Conservation (phyloP, 2,888 invertebrate genomes). For the Ditula angustiorana region DNA sequence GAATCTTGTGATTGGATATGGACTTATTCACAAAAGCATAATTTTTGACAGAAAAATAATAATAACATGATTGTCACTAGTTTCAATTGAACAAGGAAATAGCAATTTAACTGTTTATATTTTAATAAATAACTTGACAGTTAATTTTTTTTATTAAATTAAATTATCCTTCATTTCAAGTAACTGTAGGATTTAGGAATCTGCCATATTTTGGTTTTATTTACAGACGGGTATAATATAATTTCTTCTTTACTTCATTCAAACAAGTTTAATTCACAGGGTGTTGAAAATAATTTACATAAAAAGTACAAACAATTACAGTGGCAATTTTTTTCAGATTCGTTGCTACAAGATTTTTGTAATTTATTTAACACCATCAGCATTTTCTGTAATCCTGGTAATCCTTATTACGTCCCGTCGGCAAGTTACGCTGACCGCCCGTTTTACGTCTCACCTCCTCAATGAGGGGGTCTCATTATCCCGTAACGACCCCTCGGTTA, state of each 20-base stretch:
- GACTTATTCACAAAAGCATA: too few relatives aligned
- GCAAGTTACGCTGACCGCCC: slow-evolving; percentile 40
- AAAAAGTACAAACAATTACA: not conserved
- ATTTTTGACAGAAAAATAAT: too few relatives aligned
- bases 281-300: not conserved
- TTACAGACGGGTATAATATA: too few relatives aligned
- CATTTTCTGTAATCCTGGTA: slow-evolving; percentile 18
- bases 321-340: not conserved
- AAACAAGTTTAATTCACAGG: not conserved
- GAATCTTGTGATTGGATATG: too few relatives aligned
- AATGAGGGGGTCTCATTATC: slow-evolving; percentile 55
- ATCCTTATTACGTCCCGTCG: slow-evolving; percentile 49
- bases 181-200: too few relatives aligned
- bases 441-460: slow-evolving; percentile 51
- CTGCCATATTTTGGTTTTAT: too few relatives aligned
- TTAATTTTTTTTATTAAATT: too few relatives aligned
- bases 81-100: too few relatives aligned
- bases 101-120: too few relatives aligned
- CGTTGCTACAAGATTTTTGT: not conserved
- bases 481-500: slow-evolving; percentile 56
- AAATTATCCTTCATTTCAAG: too few relatives aligned
- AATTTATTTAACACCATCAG: slow-evolving; percentile 3
- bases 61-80: too few relatives aligned
- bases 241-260: not conserved
- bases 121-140: too few relatives aligned